Percentiles rank a stretch among this genome's conserved stretches.
phyloP scores from a whole-genome alignment of 1,140 invertebrate species.

The Drosophila carrolli region DNA sequence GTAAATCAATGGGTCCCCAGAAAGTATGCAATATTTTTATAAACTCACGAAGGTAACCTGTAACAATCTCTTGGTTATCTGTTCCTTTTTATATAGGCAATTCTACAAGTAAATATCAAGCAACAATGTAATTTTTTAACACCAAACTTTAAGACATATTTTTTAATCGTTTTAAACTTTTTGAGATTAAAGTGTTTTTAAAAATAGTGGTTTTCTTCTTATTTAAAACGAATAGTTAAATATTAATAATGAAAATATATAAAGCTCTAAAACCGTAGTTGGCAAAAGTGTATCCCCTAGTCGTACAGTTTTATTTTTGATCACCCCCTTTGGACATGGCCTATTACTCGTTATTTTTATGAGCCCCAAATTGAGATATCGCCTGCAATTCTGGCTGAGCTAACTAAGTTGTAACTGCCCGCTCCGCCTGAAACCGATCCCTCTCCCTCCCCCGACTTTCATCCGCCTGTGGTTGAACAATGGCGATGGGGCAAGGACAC shows the following conservation, averaged over 20 bases:
- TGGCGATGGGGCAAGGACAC: conserved; percentile 22
- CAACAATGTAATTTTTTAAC: no score
- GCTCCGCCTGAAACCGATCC: conserved; percentile 23
- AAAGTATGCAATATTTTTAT: not conserved
- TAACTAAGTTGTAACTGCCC: conserved; percentile 66
- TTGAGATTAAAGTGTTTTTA: no score
- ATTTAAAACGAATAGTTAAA: no score
- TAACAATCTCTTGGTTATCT: no score
- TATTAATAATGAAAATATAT: no score
- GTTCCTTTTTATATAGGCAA: no score
- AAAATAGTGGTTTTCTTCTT: no score
- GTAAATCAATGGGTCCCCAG: not conserved
- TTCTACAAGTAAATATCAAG: not conserved
- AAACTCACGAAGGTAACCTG: no score
- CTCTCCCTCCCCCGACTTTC: conserved; percentile 32
- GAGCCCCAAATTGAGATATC: conserved; percentile 77
- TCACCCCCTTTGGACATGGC: conserved; percentile 19
- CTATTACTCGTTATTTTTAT: conserved; percentile 57
- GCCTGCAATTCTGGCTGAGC: conserved; percentile 45
- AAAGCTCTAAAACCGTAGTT: no score
- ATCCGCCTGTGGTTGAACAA: conserved; percentile 32
- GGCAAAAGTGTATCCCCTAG: not conserved
- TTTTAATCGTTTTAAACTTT: no score
- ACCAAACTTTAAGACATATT: no score
- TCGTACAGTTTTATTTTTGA: conserved; percentile 1